Evolutionary conservation across 2,888 invertebrate genomes (phyloP), one percentile per base, ranked within the genome.

Genomic region (Conomelus anceps): DNA sequence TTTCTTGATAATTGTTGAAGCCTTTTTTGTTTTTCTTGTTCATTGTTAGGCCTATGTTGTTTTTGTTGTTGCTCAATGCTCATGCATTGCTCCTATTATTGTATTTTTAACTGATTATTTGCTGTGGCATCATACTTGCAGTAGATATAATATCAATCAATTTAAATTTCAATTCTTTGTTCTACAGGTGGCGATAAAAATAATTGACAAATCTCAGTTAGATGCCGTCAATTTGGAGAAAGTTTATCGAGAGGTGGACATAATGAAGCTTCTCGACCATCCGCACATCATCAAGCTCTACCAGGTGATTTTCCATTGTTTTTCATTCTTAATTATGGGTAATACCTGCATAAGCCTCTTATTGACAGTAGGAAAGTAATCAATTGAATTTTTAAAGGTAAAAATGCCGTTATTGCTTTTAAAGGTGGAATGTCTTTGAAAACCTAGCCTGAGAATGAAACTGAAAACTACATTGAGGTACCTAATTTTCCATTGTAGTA

Each of bases 231-330:
- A 98, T 94, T 95, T 98, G 93, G 96, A 97, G 93, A 99, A 99
- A 94, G 98, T 99, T 92, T 97, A 98, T 93, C 95, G 99, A 91
- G 99, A 99, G 95, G 98, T 99, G 93, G 98, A 98, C 93, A 99
- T 99, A 93, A 98, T 99, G 97, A 98, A 98, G 94, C 96, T 97
- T 92, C 95, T 99, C 93, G 97, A 98, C 93, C 99, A 99, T 95
- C 99, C 99, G 90, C 98, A 99, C 94, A 99, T 99, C 93, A 98
- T 99, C 93, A 98, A 98, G 94, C 95, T 99, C 93, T 99, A 98
- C 94, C 98, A 98, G 96, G 97, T 97, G 93, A 94, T 91, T 90
- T 24, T n/a, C n/a, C n/a, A n/a, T n/a, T 97, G 93, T 94, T 91
- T 90, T 22, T 20, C 22, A 24, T 87, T 85, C 26, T 7, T 20